Base-by-base conservation (phyloP, 2,888 invertebrate genomes). In the Petrolisthes manimaculis region DNA sequence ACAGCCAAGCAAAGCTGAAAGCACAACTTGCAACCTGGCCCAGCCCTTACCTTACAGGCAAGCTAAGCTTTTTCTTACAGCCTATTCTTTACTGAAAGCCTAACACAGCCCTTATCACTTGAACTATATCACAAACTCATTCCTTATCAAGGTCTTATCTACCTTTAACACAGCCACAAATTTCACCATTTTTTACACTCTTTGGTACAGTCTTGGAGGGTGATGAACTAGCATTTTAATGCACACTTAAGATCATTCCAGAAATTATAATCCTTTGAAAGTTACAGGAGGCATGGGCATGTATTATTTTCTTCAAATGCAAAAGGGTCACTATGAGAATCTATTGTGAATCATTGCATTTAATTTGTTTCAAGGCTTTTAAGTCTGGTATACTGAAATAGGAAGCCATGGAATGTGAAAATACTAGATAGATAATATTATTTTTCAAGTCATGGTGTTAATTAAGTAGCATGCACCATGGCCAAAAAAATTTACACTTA, bases 171-270 rank as follows among this genome's bases (percentile, higher is more conserved):
- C 84, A 84, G 78, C 84, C 84, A 77, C 84, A 21, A 53, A 12
- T 14, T 18, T 77, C 78, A 77, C 61, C 55, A 61, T 53, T 74
- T 82, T 4, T 84, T 54, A 74, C 56, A 75, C 37, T 84, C 84
- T 84, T 84, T 84, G 84, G 84, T 84, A 77, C 84, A 71, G 74
- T 83, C 61, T 81, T 81, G n/a, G 67, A 51, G 61, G 81, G 81
- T 55, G 67, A 67, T 81, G 67, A 67, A 81, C 14, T 21, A 37
- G 37, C 56, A 61, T 80, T 56, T 67, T 78, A 14, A n/a, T 4
- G 67, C 24, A 81, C 81, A 81, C 81, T 67, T 81, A 81, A 67
- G 54, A 67, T 54, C 71, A 71, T 71, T 71, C 71, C 71, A 71
- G 71, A n/a, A 1, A 18, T n/a, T 71, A 61, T 14, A 61, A 9